These are phyloP conservation scores for Chironomus tentans DNA, from an alignment of 2,888 invertebrate species.

Conservation along the genomic window DNA sequence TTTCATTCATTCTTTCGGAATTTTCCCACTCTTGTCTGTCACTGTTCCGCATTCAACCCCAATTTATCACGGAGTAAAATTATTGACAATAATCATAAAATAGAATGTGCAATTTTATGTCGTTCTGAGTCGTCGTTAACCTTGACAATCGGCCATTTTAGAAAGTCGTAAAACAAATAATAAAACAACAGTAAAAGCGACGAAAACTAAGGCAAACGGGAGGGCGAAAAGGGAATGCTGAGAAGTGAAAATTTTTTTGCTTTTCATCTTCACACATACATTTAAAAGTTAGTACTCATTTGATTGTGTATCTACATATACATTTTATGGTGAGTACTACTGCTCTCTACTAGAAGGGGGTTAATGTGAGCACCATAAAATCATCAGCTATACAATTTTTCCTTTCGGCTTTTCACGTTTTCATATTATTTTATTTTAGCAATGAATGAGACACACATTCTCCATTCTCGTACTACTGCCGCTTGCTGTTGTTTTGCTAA, in stretches of 20 bases:
- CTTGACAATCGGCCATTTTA: conserved; percentile 38
- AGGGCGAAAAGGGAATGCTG: background rate
- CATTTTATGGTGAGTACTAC: no score
- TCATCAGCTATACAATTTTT: conserved; percentile 7
- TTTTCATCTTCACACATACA: conserved; percentile 20
- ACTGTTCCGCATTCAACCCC: conserved; percentile 16
- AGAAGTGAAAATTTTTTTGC: background rate
- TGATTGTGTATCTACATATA: no score
- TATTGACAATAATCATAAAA: conserved; percentile 27
- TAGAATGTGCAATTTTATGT: conserved; percentile 31
- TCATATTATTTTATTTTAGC: background rate
- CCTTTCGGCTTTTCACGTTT: background rate
- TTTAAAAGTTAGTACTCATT: background rate
- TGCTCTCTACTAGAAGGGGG: background rate
- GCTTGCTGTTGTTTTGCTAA: background rate
- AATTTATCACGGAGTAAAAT: conserved; percentile 24
- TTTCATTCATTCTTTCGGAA: background rate
- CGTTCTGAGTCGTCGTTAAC: conserved; percentile 39
- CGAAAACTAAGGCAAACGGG: conserved; percentile 7
- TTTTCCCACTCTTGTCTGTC: background rate
- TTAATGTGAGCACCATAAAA: conserved; percentile 7
- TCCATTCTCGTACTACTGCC: no score
- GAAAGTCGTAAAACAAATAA: conserved; percentile 30
- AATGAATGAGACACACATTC: background rate
- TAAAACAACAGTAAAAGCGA: conserved; percentile 19